These are phyloP conservation scores for Nomada fabriciana DNA, from an alignment of 2,888 invertebrate species.

Conservation along the genomic window DNA sequence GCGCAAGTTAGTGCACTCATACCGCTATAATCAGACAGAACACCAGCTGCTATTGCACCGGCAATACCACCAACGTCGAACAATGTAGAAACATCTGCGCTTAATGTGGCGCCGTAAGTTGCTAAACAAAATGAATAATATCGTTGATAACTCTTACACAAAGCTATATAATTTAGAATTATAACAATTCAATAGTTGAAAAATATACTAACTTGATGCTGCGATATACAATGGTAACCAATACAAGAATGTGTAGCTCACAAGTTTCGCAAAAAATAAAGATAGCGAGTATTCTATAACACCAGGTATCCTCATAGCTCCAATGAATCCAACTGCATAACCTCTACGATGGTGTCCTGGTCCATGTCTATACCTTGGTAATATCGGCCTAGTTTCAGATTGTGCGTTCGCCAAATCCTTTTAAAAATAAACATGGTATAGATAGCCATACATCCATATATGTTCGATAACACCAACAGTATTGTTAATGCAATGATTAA, in stretches of 20 bases:
- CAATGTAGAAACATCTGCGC: slow-evolving; percentile 92
- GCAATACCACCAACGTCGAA: slow-evolving; percentile 96
- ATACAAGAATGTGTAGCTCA: slow-evolving; percentile 98
- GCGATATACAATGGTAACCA: slow-evolving; percentile 97
- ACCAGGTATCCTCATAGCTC: slow-evolving; percentile 94
- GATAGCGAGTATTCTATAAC: slow-evolving; percentile 97
- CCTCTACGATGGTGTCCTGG: slow-evolving; percentile 75
- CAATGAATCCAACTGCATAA: slow-evolving; percentile 90
- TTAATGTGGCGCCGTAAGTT: slow-evolving; percentile 87
- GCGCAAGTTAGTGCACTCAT: slow-evolving; percentile 96
- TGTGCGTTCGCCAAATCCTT: slow-evolving; percentile 73
- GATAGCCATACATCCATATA: background rate
- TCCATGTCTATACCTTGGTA: slow-evolving; percentile 74
- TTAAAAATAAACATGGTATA: slow-evolving; percentile 41
- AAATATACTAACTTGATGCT: slow-evolving; percentile 89
- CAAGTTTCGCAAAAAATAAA: slow-evolving; percentile 97
- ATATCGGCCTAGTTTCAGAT: slow-evolving; percentile 83
- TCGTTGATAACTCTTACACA: background rate
- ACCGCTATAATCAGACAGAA: slow-evolving; percentile 92
- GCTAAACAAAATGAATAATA: slow-evolving; percentile 85
- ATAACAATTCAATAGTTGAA: background rate
- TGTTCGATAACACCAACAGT: background rate
- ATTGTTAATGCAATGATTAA: slow-evolving; percentile 22
- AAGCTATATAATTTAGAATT: background rate
- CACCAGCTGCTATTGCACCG: slow-evolving; percentile 95